These are phyloP conservation scores for Vulpes lagopus DNA, from an alignment of 2,113 vertebrate species.

Conservation along the genomic window DNA sequence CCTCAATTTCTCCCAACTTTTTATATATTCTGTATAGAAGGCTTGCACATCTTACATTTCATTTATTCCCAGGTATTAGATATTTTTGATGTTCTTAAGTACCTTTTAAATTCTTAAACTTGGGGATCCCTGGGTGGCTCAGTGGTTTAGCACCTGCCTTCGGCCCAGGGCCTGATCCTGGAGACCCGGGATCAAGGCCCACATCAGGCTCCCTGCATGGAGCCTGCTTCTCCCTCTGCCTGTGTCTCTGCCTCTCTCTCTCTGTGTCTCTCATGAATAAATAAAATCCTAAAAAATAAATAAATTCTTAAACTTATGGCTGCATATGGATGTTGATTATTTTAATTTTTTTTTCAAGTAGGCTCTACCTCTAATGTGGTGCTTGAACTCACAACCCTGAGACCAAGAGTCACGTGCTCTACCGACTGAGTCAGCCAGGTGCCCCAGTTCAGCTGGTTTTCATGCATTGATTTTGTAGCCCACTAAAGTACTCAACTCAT, in stretches of 20 bases:
- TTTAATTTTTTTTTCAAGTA: not conserved
- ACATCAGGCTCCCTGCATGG: too few species aligned
- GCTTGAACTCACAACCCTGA: not conserved
- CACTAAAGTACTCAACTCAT: not conserved
- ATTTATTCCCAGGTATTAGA: not conserved
- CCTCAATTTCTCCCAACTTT: not conserved
- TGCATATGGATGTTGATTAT: not conserved
- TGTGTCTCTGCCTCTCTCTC: too few species aligned
- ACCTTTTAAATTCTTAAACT: not conserved
- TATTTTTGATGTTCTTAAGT: constrained; percentile 17
- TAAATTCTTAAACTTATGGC: not conserved
- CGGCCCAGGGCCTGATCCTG: too few species aligned
- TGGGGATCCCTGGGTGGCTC: not conserved
- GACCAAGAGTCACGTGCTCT: not conserved
- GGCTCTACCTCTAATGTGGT: not conserved
- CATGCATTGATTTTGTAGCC: not conserved
- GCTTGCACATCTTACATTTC: not conserved
- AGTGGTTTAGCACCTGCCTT: too few species aligned
- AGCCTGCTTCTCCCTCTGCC: too few species aligned
- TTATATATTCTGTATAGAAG: not conserved
- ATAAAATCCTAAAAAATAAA: too few species aligned
- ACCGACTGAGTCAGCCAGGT: not conserved
- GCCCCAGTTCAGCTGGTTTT: not conserved
- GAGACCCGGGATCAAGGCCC: too few species aligned
- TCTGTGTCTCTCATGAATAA: too few species aligned